Evolutionary conservation across 1,140 invertebrate species (phyloP).

Genomic region (Andricus grossulariae): DNA sequence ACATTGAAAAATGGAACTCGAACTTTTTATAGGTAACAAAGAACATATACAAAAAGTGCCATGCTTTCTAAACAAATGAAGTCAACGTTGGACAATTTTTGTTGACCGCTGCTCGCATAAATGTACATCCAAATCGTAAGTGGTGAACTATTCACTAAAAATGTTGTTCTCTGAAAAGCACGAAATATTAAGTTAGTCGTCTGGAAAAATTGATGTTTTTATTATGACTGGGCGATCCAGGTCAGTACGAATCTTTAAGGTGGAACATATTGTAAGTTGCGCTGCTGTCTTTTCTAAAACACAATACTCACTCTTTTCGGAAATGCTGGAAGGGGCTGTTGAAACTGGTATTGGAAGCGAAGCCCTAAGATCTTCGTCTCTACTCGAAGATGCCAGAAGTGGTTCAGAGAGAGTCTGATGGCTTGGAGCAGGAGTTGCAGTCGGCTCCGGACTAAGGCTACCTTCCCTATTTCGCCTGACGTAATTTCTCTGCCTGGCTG

Average conservation of each 20-base stretch:
- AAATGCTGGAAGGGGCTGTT: slow-evolving; percentile 41
- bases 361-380: slow-evolving; percentile 72
- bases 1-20: too few relatives aligned
- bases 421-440: slow-evolving; percentile 44
- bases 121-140: too few relatives aligned
- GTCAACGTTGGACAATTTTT: too few relatives aligned
- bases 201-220: neutral
- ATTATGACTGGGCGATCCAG: neutral
- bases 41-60: too few relatives aligned
- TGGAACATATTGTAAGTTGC: neutral
- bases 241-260: neutral
- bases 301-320: slow-evolving; percentile 71
- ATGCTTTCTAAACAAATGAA: too few relatives aligned
- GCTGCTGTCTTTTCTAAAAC: neutral
- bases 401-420: slow-evolving; percentile 46
- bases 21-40: too few relatives aligned
- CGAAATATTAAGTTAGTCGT: too few relatives aligned
- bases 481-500: slow-evolving; percentile 80
- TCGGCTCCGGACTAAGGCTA: slow-evolving; percentile 72
- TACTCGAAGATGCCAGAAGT: slow-evolving; percentile 64
- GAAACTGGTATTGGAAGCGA: slow-evolving; percentile 57
- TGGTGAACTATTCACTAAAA: too few relatives aligned
- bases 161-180: too few relatives aligned
- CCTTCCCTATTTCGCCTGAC: slow-evolving; percentile 79
- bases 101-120: too few relatives aligned